Percentiles rank a stretch among this genome's conserved stretches.
These are phyloP conservation scores for Spodoptera littoralis DNA, from an alignment of 2,888 invertebrate genomes.

Conservation along the genomic window DNA sequence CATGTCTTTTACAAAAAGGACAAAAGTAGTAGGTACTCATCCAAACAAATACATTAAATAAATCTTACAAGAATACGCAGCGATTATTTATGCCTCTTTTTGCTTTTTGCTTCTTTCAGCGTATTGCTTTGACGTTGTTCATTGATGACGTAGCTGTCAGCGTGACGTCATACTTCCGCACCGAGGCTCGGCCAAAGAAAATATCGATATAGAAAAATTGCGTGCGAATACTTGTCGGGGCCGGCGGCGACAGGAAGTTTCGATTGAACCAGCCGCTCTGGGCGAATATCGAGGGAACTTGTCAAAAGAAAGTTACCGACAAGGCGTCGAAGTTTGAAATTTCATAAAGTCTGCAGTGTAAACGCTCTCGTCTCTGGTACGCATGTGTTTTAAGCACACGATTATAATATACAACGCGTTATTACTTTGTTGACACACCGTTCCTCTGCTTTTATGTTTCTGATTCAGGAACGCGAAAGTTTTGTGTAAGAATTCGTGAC, in stretches of 20 bases:
- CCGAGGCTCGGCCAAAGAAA: slow-evolving; percentile 20
- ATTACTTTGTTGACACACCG: slow-evolving; percentile 52
- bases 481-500: slow-evolving; percentile 48
- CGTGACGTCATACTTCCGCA: slow-evolving; percentile 36
- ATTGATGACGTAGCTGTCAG: slow-evolving; percentile 41
- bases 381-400: slow-evolving; percentile 49
- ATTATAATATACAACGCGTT: slow-evolving; percentile 40
- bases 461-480: slow-evolving; percentile 44
- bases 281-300: slow-evolving; percentile 64
- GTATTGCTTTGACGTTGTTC: slow-evolving; percentile 36
- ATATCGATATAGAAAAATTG: slow-evolving; percentile 38
- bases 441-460: slow-evolving; percentile 45
- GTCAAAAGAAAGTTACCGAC: slow-evolving; percentile 72
- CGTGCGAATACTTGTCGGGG: slow-evolving; percentile 27
- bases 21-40: no score
- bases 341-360: slow-evolving; percentile 61
- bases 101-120: slow-evolving; percentile 23
- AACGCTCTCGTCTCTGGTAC: slow-evolving; percentile 56
- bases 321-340: slow-evolving; percentile 64
- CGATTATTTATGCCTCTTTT: slow-evolving; percentile 26
- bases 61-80: slow-evolving; percentile 22
- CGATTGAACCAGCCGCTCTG: slow-evolving; percentile 58
- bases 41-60: background rate
- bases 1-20: no score
- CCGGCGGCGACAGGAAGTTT: slow-evolving; percentile 47